Base-by-base conservation (phyloP, 1,140 invertebrate species). In the Oncopeltus fasciatus region DNA sequence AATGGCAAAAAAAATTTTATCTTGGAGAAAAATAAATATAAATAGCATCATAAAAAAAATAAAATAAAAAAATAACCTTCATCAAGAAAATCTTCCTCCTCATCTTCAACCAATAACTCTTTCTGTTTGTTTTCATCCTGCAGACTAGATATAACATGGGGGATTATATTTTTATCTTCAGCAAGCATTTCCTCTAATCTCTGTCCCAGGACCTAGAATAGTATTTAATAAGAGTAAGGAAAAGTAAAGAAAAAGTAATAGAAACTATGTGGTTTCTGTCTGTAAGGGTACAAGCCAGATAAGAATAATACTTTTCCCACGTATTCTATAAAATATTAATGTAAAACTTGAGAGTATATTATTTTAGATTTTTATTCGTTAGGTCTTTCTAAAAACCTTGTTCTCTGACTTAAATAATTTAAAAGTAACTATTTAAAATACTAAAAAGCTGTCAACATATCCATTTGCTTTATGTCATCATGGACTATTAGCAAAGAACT, bases 1-100 rank as follows among this genome's bases (percentile, higher is more conserved):
- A 53, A 18, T 18, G 44, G 1, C n/a, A n/a, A n/a, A n/a, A n/a
- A 38, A 14, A 38, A 38, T 38, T 8, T 38, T 38, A 38, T 8
- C 14, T 38, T 8, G 5, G 31, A 38, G 5, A 38, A 38, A 38
- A 38, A 27, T 27, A 9, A 53, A 53, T 24, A 44, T 2, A 2
- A 44, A 3, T 44, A 16, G 18, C 2, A 44, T 44, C 43, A 44
- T 44, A 16, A 58, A 21, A 43, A 31, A 31, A 44, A 38, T 5
- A 14, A 8, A 8, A 5, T 38, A 14, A 31, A 28, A 53, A 24
- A 51, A 46, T 67, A 72, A 92, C 90, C 87, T 83, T 99, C 95
- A 77, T 98, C 95, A 5, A 98, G 76, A 72, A 97, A 99, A 74
- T 99, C 94, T 77, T 99, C 96, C 70, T 98, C 92, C 71, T 98